These are phyloP conservation scores for Rhineura floridana DNA, from an alignment of 2,113 vertebrate species.

Conservation along the genomic window DNA sequence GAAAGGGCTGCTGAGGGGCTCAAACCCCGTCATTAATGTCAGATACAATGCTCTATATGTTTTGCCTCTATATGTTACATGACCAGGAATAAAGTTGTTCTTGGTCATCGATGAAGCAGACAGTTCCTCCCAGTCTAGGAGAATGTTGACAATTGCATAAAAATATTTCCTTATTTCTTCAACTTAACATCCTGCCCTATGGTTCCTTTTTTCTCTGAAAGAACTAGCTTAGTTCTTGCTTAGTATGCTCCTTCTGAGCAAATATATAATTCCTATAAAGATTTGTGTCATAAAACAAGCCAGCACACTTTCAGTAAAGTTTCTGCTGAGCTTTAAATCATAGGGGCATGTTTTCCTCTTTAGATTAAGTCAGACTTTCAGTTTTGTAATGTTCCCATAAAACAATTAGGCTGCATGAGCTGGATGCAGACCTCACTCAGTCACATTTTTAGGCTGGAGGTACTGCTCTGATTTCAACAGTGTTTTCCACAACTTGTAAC, in stretches of 20 bases:
- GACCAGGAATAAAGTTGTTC: background rate
- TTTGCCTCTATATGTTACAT: background rate
- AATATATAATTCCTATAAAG: background rate
- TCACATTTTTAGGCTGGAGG: background rate
- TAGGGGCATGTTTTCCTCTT: accelerated
- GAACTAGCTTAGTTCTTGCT: background rate
- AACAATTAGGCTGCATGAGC: background rate
- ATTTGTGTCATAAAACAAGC: conserved; percentile 19
- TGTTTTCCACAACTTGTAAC: background rate
- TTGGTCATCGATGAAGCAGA: background rate
- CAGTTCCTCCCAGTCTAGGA: background rate
- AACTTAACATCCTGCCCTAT: background rate
- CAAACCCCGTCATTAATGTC: background rate
- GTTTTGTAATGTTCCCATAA: conserved; percentile 26
- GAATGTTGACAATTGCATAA: background rate
- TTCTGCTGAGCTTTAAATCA: conserved; percentile 22
- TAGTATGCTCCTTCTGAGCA: background rate
- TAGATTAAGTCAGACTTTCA: background rate
- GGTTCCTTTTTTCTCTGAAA: background rate
- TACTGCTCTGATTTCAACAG: conserved; percentile 17
- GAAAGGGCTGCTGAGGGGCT: background rate
- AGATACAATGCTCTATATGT: background rate
- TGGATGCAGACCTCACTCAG: background rate
- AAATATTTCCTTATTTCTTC: background rate
- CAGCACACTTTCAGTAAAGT: conserved; percentile 1